These are phyloP conservation scores for Eutrigla gurnardus DNA, from an alignment of 2,797 vertebrate species.

Conservation along the genomic window DNA sequence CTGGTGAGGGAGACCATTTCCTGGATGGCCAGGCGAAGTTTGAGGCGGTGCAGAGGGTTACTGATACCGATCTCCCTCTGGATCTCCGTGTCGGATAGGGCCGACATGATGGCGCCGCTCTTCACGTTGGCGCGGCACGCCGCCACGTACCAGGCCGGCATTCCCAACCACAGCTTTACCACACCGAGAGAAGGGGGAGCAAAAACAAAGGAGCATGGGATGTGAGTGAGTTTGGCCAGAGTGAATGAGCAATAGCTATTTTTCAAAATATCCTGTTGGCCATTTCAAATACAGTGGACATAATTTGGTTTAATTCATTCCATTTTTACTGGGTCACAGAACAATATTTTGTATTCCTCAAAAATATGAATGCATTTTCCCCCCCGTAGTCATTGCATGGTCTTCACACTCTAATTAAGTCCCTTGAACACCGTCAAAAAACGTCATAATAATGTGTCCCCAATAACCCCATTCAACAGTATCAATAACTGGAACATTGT, in stretches of 20 bases:
- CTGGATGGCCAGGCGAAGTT: constrained; percentile 96
- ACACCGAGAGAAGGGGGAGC: not conserved
- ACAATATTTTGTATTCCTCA: not conserved
- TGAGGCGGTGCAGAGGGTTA: constrained; percentile 96
- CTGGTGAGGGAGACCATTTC: constrained; percentile 99
- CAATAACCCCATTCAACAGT: too few relatives aligned
- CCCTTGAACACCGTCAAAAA: not conserved
- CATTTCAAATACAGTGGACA: not conserved
- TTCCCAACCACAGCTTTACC: constrained; percentile 94
- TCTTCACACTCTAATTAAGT: not conserved
- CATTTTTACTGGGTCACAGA: not conserved
- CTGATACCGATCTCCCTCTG: constrained; percentile 98
- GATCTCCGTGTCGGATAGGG: constrained; percentile 97
- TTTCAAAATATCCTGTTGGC: not conserved
- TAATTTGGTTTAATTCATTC: not conserved
- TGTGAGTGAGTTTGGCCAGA: not conserved
- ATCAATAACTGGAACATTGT: constrained; percentile 11
- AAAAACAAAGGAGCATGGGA: not conserved
- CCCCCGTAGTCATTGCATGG: too few relatives aligned
- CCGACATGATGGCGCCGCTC: constrained; percentile 99
- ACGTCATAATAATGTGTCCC: too few relatives aligned
- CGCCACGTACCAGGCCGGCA: constrained; percentile 99
- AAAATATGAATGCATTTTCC: not conserved
- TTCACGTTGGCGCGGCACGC: constrained; percentile 98
- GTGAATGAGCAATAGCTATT: not conserved